phyloP scores from a whole-genome alignment of 2,888 invertebrate genomes.

The Anoplius nigerrimus region DNA sequence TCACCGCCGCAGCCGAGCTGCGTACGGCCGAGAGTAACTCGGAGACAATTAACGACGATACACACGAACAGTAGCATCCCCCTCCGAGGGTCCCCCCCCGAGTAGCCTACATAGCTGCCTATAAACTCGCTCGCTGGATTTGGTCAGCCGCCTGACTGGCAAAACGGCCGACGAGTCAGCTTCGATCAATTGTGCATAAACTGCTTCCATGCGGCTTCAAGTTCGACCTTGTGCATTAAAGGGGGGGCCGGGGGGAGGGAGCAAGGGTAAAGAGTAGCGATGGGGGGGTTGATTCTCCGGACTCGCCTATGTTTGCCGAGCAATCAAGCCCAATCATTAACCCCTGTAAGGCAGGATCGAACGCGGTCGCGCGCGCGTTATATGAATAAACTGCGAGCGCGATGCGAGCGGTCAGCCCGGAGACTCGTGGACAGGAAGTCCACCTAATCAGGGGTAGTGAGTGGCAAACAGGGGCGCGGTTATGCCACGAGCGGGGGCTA shows the following conservation, averaged over 20 bases:
- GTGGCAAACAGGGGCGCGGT: conserved; percentile 75
- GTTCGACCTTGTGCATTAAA: too few relatives aligned
- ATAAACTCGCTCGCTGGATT: too few relatives aligned
- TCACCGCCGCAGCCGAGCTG: too few relatives aligned
- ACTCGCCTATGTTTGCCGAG: conserved; percentile 73
- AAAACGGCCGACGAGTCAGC: too few relatives aligned
- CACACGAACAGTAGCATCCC: too few relatives aligned
- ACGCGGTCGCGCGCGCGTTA: conserved; percentile 48
- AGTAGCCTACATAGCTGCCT: too few relatives aligned
- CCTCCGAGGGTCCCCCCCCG: too few relatives aligned
- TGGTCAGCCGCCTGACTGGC: too few relatives aligned
- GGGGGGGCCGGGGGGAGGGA: conserved; percentile 21
- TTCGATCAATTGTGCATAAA: too few relatives aligned
- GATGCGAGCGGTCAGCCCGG: conserved; percentile 41
- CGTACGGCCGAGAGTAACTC: too few relatives aligned
- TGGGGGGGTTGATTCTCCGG: conserved; percentile 57
- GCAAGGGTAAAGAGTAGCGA: conserved; percentile 28
- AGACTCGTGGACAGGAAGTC: conserved; percentile 73
- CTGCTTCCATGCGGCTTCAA: too few relatives aligned
- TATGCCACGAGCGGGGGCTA: conserved; percentile 54
- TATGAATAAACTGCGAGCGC: conserved; percentile 51
- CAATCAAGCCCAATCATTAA: conserved; percentile 75
- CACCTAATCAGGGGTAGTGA: conserved; percentile 75
- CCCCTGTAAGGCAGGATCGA: conserved; percentile 63
- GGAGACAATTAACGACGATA: too few relatives aligned